Evolutionary conservation across 2,797 vertebrate species (phyloP).

Genomic region (Pterois miles): DNA sequence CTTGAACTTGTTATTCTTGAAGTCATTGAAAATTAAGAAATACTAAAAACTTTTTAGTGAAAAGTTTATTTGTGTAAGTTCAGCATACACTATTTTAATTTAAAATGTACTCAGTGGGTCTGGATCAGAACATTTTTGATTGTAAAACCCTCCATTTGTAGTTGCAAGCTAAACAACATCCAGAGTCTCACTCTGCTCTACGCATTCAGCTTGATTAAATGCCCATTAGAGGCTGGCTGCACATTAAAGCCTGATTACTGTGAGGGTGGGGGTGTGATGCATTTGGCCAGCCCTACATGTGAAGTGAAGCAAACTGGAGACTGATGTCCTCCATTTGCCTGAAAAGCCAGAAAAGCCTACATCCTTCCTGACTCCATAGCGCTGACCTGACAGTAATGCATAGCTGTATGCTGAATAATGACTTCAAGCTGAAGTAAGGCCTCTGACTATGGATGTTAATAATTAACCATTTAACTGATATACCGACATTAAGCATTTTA

Average conservation of each 20-base stretch:
- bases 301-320: slow-evolving; percentile 54
- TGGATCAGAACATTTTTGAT: not conserved
- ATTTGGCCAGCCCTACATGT: slow-evolving; percentile 51
- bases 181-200: slow-evolving; percentile 24
- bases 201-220: slow-evolving; percentile 63
- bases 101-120: not conserved
- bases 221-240: slow-evolving; percentile 42
- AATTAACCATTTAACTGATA: no score
- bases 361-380: slow-evolving; percentile 24
- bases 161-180: slow-evolving; percentile 8
- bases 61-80: no score
- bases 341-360: slow-evolving; percentile 35
- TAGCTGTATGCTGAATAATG: slow-evolving; percentile 30
- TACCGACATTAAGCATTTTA: no score
- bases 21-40: no score
- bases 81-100: not conserved
- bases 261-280: slow-evolving; percentile 44
- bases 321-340: slow-evolving; percentile 62
- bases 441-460: no score
- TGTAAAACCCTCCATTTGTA: not conserved
- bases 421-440: slow-evolving; percentile 14
- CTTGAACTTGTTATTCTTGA: no score
- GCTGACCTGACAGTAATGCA: slow-evolving; percentile 31
- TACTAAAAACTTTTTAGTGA: no score
- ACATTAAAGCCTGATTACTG: slow-evolving; percentile 59